Evolutionary conservation across 2,797 vertebrate genomes (phyloP).

Genomic region (Sebastes oblongus): DNA sequence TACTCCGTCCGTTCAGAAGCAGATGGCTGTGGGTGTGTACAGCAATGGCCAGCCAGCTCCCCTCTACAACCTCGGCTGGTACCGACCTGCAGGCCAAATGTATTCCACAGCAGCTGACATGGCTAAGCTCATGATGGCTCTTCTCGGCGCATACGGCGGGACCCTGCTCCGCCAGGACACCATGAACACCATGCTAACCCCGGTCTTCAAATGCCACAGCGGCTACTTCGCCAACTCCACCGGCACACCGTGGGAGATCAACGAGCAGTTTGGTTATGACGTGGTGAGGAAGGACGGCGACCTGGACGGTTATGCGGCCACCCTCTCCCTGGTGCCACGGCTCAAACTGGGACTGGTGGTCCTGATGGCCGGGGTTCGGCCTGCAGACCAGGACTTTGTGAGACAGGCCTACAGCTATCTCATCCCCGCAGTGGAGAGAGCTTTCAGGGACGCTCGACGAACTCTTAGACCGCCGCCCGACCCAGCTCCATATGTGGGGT

Average conservation of each 20-base stretch:
- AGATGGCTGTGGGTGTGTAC: conserved; percentile 90
- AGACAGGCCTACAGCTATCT: conserved; percentile 81
- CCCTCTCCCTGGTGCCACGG: conserved; percentile 87
- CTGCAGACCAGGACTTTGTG: conserved; percentile 81
- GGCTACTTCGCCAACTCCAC: conserved; percentile 91
- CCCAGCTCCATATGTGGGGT: conserved; percentile 85
- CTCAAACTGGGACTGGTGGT: conserved; percentile 88
- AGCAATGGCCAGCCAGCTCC: conserved; percentile 82
- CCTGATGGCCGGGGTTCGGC: conserved; percentile 89
- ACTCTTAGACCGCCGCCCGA: conserved; percentile 81
- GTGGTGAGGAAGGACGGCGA: conserved; percentile 91
- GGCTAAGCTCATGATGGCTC: conserved; percentile 88
- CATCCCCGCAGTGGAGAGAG: conserved; percentile 86
- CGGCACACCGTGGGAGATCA: conserved; percentile 93
- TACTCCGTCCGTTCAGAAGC: conserved; percentile 69
- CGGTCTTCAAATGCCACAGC: conserved; percentile 83
- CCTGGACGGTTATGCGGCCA: conserved; percentile 89
- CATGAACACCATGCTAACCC: conserved; percentile 87
- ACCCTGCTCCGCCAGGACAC: conserved; percentile 83
- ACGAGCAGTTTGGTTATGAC: conserved; percentile 86
- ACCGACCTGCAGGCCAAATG: conserved; percentile 93
- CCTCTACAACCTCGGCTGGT: conserved; percentile 92
- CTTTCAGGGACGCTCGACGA: conserved; percentile 81
- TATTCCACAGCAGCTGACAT: conserved; percentile 91
- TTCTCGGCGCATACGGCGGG: conserved; percentile 81